Conservation (phyloP, 2,797 vertebrate genomes). For the Scarus forsteni region DNA sequence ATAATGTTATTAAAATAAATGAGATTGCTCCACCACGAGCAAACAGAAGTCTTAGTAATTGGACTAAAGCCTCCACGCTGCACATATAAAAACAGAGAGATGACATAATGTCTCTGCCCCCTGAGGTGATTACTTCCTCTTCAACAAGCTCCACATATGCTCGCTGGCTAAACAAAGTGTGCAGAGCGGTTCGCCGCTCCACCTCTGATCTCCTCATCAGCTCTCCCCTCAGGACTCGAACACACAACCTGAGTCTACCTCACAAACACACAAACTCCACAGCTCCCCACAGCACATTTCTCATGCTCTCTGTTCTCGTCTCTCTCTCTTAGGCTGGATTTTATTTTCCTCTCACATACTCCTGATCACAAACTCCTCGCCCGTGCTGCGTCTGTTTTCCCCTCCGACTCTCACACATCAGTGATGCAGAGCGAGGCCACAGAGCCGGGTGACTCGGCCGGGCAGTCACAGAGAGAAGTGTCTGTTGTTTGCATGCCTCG, state of each 20-base stretch:
- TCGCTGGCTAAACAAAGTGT: neutral
- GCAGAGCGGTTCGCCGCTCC: neutral
- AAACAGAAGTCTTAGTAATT: too few species aligned
- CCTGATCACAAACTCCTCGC: conserved; percentile 37
- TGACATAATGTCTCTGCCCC: conserved; percentile 2
- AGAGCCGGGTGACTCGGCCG: neutral
- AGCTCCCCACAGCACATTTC: conserved; percentile 39
- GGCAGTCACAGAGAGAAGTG: neutral
- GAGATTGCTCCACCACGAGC: too few species aligned
- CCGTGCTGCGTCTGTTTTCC: conserved; percentile 21
- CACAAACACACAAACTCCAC: conserved; percentile 19
- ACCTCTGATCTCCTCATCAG: conserved; percentile 54
- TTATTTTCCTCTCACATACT: conserved; percentile 6
- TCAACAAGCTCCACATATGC: neutral
- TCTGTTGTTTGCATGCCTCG: conserved; percentile 22
- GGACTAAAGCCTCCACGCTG: neutral
- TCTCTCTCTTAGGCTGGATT: conserved; percentile 13
- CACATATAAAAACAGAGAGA: neutral
- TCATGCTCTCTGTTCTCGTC: conserved; percentile 20
- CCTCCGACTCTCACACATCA: neutral
- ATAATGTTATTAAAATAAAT: too few species aligned
- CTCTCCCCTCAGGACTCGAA: conserved; percentile 26
- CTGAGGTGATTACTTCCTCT: conserved; percentile 9
- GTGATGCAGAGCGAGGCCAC: neutral
- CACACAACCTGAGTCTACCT: conserved; percentile 13